These are phyloP conservation scores for Nymphicus hollandicus DNA, from an alignment of 2,113 vertebrate genomes.

Conservation along the genomic window DNA sequence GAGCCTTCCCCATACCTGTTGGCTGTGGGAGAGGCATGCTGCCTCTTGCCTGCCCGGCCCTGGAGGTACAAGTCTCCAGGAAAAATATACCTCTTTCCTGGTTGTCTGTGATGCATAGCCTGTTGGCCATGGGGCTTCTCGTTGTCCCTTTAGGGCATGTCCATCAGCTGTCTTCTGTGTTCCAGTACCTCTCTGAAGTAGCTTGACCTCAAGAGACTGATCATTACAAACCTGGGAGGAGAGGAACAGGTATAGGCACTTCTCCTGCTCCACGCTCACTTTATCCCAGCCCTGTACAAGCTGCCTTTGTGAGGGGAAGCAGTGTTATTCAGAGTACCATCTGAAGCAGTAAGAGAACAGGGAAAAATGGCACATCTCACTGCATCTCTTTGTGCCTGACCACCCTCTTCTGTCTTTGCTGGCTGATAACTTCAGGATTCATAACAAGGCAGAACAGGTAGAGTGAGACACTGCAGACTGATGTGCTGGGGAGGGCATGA, in stretches of 20 bases:
- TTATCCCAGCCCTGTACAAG: not conserved
- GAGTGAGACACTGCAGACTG: not conserved
- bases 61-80: not conserved
- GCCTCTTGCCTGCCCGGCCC: not conserved
- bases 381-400: not conserved
- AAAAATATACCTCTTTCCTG: not conserved
- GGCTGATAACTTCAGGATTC: not conserved
- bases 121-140: not conserved
- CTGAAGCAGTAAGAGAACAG: not conserved
- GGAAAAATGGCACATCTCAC: not conserved
- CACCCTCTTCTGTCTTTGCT: not conserved
- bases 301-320: not conserved
- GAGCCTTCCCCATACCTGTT: not conserved
- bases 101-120: not conserved
- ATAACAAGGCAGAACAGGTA: not conserved
- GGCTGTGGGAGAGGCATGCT: not conserved
- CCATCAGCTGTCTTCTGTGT: not conserved
- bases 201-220: not conserved
- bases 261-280: not conserved
- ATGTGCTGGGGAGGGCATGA: not conserved
- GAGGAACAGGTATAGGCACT: not conserved
- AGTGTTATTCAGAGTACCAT: not conserved
- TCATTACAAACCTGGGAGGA: not conserved
- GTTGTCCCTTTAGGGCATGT: not conserved
- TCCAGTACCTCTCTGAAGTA: not conserved